Conservation (phyloP, 2,113 vertebrate species). For the Scopus umbretta region DNA sequence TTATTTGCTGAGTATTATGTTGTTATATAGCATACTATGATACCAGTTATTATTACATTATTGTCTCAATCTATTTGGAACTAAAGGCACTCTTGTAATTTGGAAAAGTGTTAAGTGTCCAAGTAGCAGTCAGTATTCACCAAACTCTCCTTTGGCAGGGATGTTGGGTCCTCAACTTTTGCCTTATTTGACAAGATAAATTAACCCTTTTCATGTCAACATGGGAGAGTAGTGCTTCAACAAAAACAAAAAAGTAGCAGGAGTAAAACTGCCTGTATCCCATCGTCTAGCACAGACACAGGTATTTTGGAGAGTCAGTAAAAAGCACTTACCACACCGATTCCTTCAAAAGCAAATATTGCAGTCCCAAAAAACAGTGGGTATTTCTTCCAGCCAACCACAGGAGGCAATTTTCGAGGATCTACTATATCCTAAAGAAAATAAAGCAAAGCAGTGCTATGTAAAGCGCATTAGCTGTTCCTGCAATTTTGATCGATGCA, state of each 20-base stretch:
- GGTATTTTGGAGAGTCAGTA: not conserved
- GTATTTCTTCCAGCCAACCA: slow-evolving; percentile 80
- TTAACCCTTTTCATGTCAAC: not conserved
- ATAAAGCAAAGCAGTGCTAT: not conserved
- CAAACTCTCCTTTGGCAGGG: not conserved
- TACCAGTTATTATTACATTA: not conserved
- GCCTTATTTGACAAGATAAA: not conserved
- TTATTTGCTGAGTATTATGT: not conserved
- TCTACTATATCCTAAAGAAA: slow-evolving; percentile 73
- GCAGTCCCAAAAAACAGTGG: slow-evolving; percentile 87
- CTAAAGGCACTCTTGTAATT: not conserved
- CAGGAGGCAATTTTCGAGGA: slow-evolving; percentile 69
- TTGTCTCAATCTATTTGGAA: not conserved
- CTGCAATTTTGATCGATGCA: not conserved
- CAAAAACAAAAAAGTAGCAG: not conserved
- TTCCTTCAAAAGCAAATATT: slow-evolving; percentile 88
- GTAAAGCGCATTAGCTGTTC: not conserved
- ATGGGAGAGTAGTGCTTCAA: not conserved
- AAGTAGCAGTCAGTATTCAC: not conserved
- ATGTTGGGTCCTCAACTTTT: not conserved
- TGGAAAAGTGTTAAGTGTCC: not conserved
- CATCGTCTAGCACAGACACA: not conserved
- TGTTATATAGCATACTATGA: not conserved
- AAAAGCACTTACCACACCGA: slow-evolving; percentile 81
- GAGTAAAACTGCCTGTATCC: not conserved